Conservation (phyloP, 2,113 vertebrate species). For the Rhea americana region DNA sequence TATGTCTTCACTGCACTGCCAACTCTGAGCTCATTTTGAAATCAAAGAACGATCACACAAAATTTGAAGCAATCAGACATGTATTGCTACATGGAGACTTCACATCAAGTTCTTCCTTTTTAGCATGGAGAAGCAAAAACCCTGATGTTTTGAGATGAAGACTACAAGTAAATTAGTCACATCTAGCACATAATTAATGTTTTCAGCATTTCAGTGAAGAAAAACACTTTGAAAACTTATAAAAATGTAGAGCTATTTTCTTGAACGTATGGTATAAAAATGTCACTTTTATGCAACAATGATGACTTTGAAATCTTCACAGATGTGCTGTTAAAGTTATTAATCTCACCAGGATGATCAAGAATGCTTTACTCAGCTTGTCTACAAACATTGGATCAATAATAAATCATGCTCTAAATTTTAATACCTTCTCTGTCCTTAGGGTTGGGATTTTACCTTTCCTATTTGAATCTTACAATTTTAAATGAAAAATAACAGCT, state of each 20-base stretch:
- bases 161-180: slow-evolving; percentile 66
- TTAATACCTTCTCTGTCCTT: neutral
- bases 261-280: neutral
- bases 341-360: slow-evolving; percentile 23
- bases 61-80: slow-evolving; percentile 61
- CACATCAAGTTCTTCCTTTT: slow-evolving; percentile 67
- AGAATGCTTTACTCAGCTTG: neutral
- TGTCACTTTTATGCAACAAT: slow-evolving; percentile 28
- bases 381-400: slow-evolving; percentile 3
- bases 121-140: slow-evolving; percentile 50
- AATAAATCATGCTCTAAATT: neutral
- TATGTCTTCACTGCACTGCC: slow-evolving; percentile 46
- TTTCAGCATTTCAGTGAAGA: slow-evolving; percentile 10
- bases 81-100: slow-evolving; percentile 62
- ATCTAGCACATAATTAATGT: slow-evolving; percentile 62
- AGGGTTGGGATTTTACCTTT: neutral
- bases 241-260: slow-evolving; percentile 24
- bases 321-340: slow-evolving; percentile 28
- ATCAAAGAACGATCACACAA: slow-evolving; percentile 71
- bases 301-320: slow-evolving; percentile 6
- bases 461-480: neutral
- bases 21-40: slow-evolving; percentile 66
- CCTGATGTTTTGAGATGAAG: slow-evolving; percentile 57
- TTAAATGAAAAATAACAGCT: neutral
- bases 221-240: slow-evolving; percentile 48